phyloP scores from a whole-genome alignment of 2,888 invertebrate genomes.

The Steinernema carpocapsae region DNA sequence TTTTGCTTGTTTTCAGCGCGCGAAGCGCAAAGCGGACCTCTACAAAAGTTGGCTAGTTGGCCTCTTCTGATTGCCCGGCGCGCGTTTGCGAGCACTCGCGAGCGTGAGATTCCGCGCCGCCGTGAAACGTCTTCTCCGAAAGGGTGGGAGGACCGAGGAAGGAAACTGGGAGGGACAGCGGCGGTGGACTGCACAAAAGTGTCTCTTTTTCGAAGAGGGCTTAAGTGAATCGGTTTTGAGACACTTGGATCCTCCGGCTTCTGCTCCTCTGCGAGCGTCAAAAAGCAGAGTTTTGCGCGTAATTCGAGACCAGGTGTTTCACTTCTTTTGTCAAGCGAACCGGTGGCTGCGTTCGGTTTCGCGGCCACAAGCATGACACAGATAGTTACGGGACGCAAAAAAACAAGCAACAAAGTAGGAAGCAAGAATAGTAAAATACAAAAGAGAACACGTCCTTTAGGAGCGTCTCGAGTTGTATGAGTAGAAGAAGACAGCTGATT shows the following conservation, averaged over 20 bases:
- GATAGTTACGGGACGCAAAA: background rate
- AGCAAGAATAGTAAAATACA: background rate
- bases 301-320: slow-evolving; percentile 5
- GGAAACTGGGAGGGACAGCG: background rate
- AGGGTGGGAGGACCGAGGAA: too few relatives aligned
- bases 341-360: slow-evolving; percentile 17
- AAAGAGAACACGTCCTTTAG: slow-evolving; percentile 2
- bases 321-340: slow-evolving; percentile 1
- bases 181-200: slow-evolving; percentile 3
- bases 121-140: too few relatives aligned
- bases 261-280: background rate
- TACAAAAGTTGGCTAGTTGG: background rate
- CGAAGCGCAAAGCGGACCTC: slow-evolving; percentile 5
- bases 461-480: too few relatives aligned
- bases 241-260: background rate
- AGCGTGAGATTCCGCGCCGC: background rate
- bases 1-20: slow-evolving; percentile 33
- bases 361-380: background rate
- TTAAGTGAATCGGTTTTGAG: slow-evolving; percentile 19
- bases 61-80: background rate
- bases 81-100: background rate
- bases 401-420: background rate
- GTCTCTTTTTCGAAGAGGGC: background rate
- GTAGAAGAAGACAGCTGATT: slow-evolving; percentile 16
- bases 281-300: slow-evolving; percentile 12